Evolutionary conservation across 2,888 invertebrate genomes (phyloP), one percentile per base, ranked within the genome.

Genomic region (Cerceris rybyensis): DNA sequence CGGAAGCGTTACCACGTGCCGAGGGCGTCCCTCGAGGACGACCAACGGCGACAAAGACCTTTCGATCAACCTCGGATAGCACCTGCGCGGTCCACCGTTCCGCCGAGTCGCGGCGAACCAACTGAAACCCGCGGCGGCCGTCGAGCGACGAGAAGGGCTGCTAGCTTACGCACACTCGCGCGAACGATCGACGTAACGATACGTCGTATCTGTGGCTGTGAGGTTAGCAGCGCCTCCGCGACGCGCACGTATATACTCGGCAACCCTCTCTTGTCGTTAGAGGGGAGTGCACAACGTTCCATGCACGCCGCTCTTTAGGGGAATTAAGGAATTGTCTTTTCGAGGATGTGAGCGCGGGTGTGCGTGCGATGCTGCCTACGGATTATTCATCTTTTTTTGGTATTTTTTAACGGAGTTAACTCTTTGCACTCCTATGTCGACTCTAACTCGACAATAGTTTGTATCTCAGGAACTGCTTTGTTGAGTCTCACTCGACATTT

Each of bases 91-190:
- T 60, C 71, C 61, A 63, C 61, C 70, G 61, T 71, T 70, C 46
- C 61, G 71, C 60, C 80, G 71, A 72, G 67, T 43, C 66, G 63
- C 72, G 70, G 75, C 71, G 57, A 72, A 80, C 65, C 66, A 52
- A 75, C 70, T 59, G 78, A 72, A 55, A 54, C 57, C 57, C 67
- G 43, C 39, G 17, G 9, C 28, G 58, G 57, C 59, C 59, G 41
- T 65, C 11, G 60, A 60, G 52, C 41, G 28, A 28, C 64, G 64
- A 60, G 60, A 57, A 77, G 70, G 63, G 61, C 66, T 74, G 77
- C 61, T 57, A 66, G 42, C 68, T 50, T 68, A 63, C 54, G 16
- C 68, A 54, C 54, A 46, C 11, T 16, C 59, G 41, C 46, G 14
- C 63, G 8, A 28, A 6, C 8, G 17, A 28, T 41, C 13, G 28